A percentile compares a stretch with the other conserved stretches of the same genome.
These are phyloP conservation scores for Anneissia japonica DNA, from an alignment of 35 echinoderm and acorn worm genomes.

Conservation along the genomic window DNA sequence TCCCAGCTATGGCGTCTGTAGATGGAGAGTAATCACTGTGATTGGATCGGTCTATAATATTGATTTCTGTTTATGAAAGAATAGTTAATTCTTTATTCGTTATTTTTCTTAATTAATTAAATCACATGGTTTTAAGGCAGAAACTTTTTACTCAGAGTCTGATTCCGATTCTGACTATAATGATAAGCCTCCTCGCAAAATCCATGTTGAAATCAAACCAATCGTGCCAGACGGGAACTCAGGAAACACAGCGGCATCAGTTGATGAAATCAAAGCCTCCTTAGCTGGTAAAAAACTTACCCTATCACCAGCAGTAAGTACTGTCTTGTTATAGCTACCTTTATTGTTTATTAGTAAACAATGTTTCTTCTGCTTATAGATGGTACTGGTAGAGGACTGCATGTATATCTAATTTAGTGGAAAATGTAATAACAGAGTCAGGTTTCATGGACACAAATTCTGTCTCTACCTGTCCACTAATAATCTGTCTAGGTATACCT, in stretches of 20 bases:
- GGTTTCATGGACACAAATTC: too few species aligned
- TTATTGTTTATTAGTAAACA: neutral
- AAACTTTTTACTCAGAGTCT: constrained; percentile 32
- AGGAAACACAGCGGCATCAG: constrained; percentile 42
- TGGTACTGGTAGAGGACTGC: too few species aligned
- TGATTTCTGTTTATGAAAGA: too few species aligned
- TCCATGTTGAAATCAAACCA: constrained; percentile 94
- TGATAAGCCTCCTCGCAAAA: constrained; percentile 49
- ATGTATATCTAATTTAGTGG: too few species aligned
- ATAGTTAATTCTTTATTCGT: neutral
- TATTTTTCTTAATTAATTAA: neutral
- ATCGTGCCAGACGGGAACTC: constrained; percentile 11
- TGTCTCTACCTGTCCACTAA: too few species aligned
- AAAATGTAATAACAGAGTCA: too few species aligned
- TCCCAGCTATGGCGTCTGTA: too few species aligned
- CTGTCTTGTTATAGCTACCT: neutral
- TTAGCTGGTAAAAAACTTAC: constrained; percentile 55
- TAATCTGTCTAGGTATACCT: too few species aligned
- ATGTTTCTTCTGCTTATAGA: too few species aligned
- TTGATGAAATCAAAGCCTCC: constrained; percentile 89
- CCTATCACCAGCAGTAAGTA: constrained; percentile 69
- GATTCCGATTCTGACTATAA: constrained; percentile 75
- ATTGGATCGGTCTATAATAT: too few species aligned
- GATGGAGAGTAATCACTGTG: too few species aligned
- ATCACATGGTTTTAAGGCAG: neutral